phyloP scores from a whole-genome alignment of 2,797 vertebrate species.

The Masticophis lateralis region DNA sequence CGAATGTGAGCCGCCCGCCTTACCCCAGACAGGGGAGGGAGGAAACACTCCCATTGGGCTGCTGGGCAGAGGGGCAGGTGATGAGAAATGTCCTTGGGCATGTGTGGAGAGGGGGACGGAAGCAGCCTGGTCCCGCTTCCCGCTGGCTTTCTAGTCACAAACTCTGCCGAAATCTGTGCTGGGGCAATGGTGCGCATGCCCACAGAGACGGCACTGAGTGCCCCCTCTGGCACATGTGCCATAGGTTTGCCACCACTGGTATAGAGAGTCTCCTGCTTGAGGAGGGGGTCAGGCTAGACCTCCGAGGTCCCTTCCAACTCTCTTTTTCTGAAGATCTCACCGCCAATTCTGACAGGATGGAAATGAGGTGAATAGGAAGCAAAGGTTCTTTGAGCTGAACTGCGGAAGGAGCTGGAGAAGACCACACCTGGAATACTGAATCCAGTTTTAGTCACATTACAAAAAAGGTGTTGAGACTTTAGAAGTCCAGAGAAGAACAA shows the following conservation, averaged over 20 bases:
- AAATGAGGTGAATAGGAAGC: neutral
- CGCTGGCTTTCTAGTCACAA: neutral
- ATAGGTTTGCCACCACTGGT: neutral
- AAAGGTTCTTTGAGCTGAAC: neutral
- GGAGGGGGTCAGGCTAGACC: no score
- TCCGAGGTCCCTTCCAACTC: no score
- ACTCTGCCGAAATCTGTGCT: neutral
- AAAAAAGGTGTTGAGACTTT: no score
- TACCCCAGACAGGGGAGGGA: neutral
- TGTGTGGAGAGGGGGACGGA: neutral
- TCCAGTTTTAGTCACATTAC: no score
- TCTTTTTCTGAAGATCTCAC: no score
- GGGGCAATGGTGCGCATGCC: fast-evolving
- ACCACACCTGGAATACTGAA: no score
- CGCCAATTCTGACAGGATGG: neutral
- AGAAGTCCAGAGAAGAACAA: no score
- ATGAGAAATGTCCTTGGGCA: neutral
- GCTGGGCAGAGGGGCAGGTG: neutral
- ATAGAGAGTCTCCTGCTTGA: no score
- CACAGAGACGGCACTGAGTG: neutral
- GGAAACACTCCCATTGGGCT: neutral
- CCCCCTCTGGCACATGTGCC: neutral
- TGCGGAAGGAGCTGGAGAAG: no score
- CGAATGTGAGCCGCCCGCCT: neutral
- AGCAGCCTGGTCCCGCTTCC: fast-evolving